phyloP scores from a whole-genome alignment of 2,888 invertebrate species.

The Mimachlamys varia region DNA sequence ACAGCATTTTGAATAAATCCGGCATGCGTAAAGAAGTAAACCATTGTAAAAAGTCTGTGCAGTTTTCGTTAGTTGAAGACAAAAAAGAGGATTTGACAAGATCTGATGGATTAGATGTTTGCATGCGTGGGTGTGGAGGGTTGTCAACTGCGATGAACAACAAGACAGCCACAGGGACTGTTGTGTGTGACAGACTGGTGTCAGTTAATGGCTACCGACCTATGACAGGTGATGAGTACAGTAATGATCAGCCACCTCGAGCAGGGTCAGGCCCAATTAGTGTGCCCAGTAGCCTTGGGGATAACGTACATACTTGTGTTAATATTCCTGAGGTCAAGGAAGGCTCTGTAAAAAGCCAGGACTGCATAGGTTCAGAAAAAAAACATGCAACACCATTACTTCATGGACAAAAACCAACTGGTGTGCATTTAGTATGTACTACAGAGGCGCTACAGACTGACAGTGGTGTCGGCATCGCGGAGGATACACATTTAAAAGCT shows the following conservation, averaged over 20 bases:
- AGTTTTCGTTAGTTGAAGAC: neutral
- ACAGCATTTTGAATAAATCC: neutral
- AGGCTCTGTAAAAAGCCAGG: neutral
- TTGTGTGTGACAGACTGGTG: neutral
- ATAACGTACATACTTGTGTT: neutral
- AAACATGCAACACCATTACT: neutral
- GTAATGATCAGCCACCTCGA: neutral
- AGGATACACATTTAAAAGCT: neutral
- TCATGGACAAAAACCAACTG: neutral
- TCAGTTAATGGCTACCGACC: neutral
- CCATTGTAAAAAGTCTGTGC: neutral
- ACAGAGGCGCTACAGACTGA: neutral
- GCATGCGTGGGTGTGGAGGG: neutral
- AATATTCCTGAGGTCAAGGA: neutral
- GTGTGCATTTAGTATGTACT: neutral
- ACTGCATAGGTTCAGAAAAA: neutral
- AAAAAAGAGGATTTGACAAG: neutral
- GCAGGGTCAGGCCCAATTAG: neutral
- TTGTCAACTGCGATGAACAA: constrained; percentile 4
- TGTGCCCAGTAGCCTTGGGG: neutral
- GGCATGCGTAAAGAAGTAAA: neutral
- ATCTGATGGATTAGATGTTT: neutral
- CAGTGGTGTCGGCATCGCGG: neutral
- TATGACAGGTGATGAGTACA: neutral
- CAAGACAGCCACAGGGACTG: neutral